These are phyloP conservation scores for Phanerotoma sp. DNA, from an alignment of 2,888 invertebrate genomes.

Conservation along the genomic window DNA sequence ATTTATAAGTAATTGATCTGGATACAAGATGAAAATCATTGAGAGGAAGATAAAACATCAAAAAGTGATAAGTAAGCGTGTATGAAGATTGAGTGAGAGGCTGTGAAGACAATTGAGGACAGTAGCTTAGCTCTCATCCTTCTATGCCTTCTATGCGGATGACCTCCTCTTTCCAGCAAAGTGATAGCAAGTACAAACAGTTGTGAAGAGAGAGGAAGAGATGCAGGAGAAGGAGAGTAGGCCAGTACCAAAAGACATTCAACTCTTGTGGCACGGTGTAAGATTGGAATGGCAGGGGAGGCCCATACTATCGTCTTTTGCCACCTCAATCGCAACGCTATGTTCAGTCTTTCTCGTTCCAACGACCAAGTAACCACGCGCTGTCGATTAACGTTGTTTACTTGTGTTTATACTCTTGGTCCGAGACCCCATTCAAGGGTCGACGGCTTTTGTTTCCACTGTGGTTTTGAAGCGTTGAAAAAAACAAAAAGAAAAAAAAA, in stretches of 20 bases:
- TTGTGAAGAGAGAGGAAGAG: conserved; percentile 8
- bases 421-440: conserved; percentile 4
- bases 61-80: conserved; percentile 1
- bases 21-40: conserved; percentile 4
- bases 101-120: conserved; percentile 40
- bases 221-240: conserved; percentile 16
- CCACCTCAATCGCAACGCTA: conserved; percentile 16
- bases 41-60: conserved; percentile 10
- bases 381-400: conserved; percentile 5
- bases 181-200: conserved; percentile 18
- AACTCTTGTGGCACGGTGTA: conserved; percentile 21
- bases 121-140: conserved; percentile 34
- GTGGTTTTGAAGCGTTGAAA: too few relatives aligned
- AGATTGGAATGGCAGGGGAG: conserved; percentile 41
- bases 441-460: not conserved
- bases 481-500: too few relatives aligned
- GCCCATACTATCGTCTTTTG: conserved; percentile 14
- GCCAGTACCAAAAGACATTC: conserved; percentile 28
- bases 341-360: conserved; percentile 53
- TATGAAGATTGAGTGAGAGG: conserved; percentile 35
- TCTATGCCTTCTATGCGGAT: conserved; percentile 26
- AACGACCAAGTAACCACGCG: conserved; percentile 47
- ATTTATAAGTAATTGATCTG: not conserved
- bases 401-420: not conserved
- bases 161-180: conserved; percentile 23